Percentiles rank a stretch among this genome's conserved stretches.
Evolutionary conservation across 1,140 invertebrate species (phyloP).

Genomic region (Scaptomyza hsui): DNA sequence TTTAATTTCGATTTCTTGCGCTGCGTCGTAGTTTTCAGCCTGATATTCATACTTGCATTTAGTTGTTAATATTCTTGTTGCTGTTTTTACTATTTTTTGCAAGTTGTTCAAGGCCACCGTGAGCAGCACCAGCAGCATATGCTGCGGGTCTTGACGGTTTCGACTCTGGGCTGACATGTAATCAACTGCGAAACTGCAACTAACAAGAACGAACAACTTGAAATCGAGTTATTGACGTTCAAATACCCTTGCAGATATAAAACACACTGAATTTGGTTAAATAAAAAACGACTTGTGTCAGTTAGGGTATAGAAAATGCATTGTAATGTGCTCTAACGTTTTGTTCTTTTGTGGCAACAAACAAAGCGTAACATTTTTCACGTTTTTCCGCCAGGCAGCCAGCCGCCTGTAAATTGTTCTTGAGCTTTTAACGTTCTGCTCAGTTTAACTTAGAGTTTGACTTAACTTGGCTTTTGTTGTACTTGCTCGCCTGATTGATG

Average conservation of each 20-base stretch:
- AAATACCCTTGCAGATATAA: not conserved
- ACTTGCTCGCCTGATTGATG: constrained; percentile 69
- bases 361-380: constrained; percentile 66
- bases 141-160: constrained; percentile 52
- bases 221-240: not conserved
- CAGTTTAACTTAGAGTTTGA: constrained; percentile 59
- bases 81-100: constrained; percentile 36
- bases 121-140: constrained; percentile 64
- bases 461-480: constrained; percentile 36
- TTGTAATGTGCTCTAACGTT: constrained; percentile 50
- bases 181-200: constrained; percentile 62
- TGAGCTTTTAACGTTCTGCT: constrained; percentile 73
- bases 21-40: constrained; percentile 31
- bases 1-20: constrained; percentile 48
- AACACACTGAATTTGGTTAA: not conserved
- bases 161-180: constrained; percentile 55
- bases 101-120: constrained; percentile 74
- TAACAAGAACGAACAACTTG: constrained; percentile 9
- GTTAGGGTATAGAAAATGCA: constrained; percentile 48
- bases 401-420: constrained; percentile 61
- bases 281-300: too few species aligned
- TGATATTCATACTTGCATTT: constrained; percentile 37
- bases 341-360: constrained; percentile 74
- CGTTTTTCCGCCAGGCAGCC: constrained; percentile 63
- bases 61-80: constrained; percentile 10